Base-by-base conservation (phyloP, 37 sponge, comb jelly and placozoan genomes). In the Aplysina aerophoba region DNA sequence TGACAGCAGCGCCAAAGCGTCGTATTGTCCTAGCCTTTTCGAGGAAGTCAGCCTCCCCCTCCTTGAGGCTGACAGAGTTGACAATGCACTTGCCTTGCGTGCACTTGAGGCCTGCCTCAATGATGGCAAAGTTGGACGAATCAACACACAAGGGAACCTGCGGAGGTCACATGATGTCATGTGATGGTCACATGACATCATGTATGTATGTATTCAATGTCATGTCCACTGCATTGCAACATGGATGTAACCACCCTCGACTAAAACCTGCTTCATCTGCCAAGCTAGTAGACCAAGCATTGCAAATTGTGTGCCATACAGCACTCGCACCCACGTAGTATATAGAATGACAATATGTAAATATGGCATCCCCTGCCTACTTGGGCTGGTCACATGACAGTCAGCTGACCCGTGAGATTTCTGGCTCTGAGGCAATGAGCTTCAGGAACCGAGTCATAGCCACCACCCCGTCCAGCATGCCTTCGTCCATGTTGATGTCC, bases 401-500 rank as follows among this genome's bases (percentile, higher is more conserved):
- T 44, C 50, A 44, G 50, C 87, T 36, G 16, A 88, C 94, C 64
- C 64, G 90, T 15, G 96, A 86, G 11, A 99, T 71, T 35, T 99
- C 99, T n/a, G 99, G 99, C 50, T 99, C 99, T 80, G 94, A 89
- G 6, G 92, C 50, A 25, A 99, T 91, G 27, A 94, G 86, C 41
- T 97, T 99, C 54, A 94, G 66, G 69, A 96, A 99, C 34, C 80
- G 82, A 22, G 92, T 68, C 97, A 99, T 96, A 34, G 94, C 92
- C 39, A 79, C 73, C 41, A 85, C 90, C 33, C 97, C 95, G 87
- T 99, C 96, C 84, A 99, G 65, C 95, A 99, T 90, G 15, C 99
- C 99, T 63, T 99, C 99, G 88, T 99, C 99, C 96, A 99, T 95
- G 83, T 97, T 99, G 55, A 99, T 89, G 74, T 99, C 99, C 80